Evolutionary conservation across 2,113 vertebrate species (phyloP).

Genomic region (Silurus meridionalis): DNA sequence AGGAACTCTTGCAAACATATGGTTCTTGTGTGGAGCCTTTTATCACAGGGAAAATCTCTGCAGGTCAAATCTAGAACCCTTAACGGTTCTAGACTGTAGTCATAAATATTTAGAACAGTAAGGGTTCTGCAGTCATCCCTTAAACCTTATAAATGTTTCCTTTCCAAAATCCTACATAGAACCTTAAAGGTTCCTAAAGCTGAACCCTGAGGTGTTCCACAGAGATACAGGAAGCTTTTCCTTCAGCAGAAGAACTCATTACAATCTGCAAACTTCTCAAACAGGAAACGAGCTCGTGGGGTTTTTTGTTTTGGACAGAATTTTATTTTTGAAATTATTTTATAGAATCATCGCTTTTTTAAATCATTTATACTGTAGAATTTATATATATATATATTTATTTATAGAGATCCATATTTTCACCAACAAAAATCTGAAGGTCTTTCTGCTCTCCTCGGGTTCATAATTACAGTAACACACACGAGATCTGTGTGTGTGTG

Average conservation of each 20-base stretch:
- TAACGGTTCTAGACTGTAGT: too few species aligned
- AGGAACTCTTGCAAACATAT: not conserved
- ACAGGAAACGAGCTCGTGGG: not conserved
- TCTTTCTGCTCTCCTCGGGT: constrained; percentile 40
- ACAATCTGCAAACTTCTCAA: not conserved
- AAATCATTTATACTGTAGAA: constrained; percentile 55
- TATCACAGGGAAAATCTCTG: not conserved
- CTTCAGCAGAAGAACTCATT: not conserved
- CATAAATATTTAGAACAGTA: too few species aligned
- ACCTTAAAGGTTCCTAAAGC: not conserved
- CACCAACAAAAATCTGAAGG: constrained; percentile 66
- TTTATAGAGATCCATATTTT: constrained; percentile 54
- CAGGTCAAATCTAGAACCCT: too few species aligned
- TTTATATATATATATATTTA: constrained; percentile 57
- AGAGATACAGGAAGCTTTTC: not conserved
- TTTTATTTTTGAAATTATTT: constrained; percentile 77
- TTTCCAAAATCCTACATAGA: not conserved
- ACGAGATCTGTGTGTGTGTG: not conserved
- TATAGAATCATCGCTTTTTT: constrained; percentile 72
- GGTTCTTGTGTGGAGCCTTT: not conserved
- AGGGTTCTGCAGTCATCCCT: too few species aligned
- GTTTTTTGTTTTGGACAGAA: constrained; percentile 57
- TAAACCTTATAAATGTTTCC: too few species aligned
- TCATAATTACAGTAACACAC: constrained; percentile 36
- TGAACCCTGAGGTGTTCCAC: not conserved